Evolutionary conservation across 2,888 invertebrate species (phyloP).

Genomic region (Leucoptera coffeella): DNA sequence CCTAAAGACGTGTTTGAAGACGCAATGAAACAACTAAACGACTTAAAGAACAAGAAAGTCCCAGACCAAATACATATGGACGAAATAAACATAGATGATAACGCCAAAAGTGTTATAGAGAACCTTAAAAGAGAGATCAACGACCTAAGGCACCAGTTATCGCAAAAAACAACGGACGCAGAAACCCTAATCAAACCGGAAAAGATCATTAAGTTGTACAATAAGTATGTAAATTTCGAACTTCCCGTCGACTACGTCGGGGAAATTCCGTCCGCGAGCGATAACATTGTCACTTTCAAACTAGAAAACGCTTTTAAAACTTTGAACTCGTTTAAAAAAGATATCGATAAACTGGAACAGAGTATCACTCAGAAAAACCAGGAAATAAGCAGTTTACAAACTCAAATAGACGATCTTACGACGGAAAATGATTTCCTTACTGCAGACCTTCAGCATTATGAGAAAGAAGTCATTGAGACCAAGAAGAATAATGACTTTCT

Average conservation of each 20-base stretch:
- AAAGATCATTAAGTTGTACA: conserved; percentile 32
- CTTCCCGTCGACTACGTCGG: conserved; percentile 39
- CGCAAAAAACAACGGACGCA: conserved; percentile 23
- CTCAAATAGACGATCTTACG: conserved; percentile 50
- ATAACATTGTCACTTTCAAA: conserved; percentile 29
- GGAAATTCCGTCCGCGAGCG: conserved; percentile 30
- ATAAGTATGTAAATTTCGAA: conserved; percentile 42
- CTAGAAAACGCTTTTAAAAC: conserved; percentile 50
- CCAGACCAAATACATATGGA: conserved; percentile 24
- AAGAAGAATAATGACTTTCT: conserved; percentile 66
- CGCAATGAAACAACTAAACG: conserved; percentile 23
- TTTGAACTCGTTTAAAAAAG: conserved; percentile 51
- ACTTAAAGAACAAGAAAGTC: conserved; percentile 23
- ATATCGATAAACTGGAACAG: conserved; percentile 51
- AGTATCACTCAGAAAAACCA: conserved; percentile 51
- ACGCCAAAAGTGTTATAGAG: conserved; percentile 44
- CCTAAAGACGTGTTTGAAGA: conserved; percentile 29
- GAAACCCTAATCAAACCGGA: conserved; percentile 24
- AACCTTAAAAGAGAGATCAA: conserved; percentile 38
- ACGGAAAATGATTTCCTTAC: conserved; percentile 43
- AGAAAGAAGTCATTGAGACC: conserved; percentile 59
- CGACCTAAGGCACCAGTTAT: conserved; percentile 28
- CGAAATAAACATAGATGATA: conserved; percentile 42
- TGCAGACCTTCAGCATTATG: conserved; percentile 41
- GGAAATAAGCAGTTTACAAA: conserved; percentile 41